Conservation (phyloP, 2,113 vertebrate genomes). For the Spheniscus mendiculus region DNA sequence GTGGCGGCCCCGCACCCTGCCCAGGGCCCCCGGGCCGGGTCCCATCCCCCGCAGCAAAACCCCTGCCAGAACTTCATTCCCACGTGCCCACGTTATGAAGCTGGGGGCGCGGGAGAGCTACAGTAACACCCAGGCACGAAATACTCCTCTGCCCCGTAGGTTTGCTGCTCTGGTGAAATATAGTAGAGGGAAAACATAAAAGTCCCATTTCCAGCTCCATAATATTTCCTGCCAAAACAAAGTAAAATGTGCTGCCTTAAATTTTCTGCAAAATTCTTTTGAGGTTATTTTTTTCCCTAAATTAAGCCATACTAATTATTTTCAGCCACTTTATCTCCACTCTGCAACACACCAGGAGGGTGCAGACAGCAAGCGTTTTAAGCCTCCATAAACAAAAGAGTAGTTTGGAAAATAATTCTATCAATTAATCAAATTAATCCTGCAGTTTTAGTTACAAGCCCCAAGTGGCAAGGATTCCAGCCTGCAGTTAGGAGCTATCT, state of each 20-base stretch:
- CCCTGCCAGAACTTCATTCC: not conserved
- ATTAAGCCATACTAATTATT: conserved; percentile 79
- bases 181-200: not conserved
- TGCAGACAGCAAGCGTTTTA: conserved; percentile 66
- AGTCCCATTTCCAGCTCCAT: conserved; percentile 49
- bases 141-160: not conserved
- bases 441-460: conserved; percentile 78
- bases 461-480: conserved; percentile 74
- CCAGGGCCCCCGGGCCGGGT: fast-evolving
- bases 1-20: not conserved
- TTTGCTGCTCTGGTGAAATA: conserved; percentile 33
- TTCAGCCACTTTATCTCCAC: conserved; percentile 76
- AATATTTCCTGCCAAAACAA: conserved; percentile 58
- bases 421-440: conserved; percentile 81
- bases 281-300: conserved; percentile 68
- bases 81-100: not conserved
- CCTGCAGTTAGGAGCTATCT: conserved; percentile 66
- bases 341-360: conserved; percentile 73
- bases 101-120: not conserved
- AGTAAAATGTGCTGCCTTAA: conserved; percentile 49
- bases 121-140: not conserved
- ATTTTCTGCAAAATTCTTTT: conserved; percentile 66
- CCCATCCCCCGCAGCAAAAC: not conserved
- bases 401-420: conserved; percentile 78
- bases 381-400: conserved; percentile 77